A percentile compares a stretch with the other conserved stretches of the same genome.
Evolutionary conservation across 2,797 vertebrate species (phyloP).

Genomic region (Thunnus albacares): DNA sequence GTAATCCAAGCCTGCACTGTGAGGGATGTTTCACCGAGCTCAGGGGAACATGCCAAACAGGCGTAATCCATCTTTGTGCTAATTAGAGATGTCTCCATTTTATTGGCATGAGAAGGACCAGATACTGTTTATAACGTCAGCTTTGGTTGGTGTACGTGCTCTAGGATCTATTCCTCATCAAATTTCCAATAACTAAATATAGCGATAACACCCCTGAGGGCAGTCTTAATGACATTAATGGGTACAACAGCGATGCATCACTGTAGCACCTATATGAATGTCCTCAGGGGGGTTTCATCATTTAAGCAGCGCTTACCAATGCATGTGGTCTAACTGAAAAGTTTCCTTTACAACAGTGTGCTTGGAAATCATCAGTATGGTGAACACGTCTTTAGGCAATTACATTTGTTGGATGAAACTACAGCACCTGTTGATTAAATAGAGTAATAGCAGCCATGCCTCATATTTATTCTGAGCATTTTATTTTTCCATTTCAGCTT

Average conservation of each 20-base stretch:
- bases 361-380: not conserved
- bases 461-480: conserved; percentile 46
- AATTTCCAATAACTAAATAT: conserved; percentile 74
- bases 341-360: conserved; percentile 1
- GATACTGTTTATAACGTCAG: conserved; percentile 54
- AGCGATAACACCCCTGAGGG: conserved; percentile 52
- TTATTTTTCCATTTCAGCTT: conserved; percentile 20
- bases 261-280: conserved; percentile 37
- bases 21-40: conserved; percentile 56
- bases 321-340: conserved; percentile 36
- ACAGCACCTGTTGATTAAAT: conserved; percentile 47
- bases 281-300: conserved; percentile 24
- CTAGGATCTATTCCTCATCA: conserved; percentile 67
- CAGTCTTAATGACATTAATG: conserved; percentile 53
- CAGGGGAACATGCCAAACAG: conserved; percentile 46
- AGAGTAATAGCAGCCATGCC: conserved; percentile 1
- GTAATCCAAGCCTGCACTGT: conserved; percentile 57
- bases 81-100: conserved; percentile 73
- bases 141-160: conserved; percentile 39
- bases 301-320: conserved; percentile 31
- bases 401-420: conserved; percentile 40
- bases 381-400: conserved; percentile 33
- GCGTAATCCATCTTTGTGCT: conserved; percentile 71
- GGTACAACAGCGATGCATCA: conserved; percentile 58
- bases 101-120: conserved; percentile 62